Evolutionary conservation across 2,797 vertebrate genomes (phyloP).

Genomic region (Hirundo rustica): DNA sequence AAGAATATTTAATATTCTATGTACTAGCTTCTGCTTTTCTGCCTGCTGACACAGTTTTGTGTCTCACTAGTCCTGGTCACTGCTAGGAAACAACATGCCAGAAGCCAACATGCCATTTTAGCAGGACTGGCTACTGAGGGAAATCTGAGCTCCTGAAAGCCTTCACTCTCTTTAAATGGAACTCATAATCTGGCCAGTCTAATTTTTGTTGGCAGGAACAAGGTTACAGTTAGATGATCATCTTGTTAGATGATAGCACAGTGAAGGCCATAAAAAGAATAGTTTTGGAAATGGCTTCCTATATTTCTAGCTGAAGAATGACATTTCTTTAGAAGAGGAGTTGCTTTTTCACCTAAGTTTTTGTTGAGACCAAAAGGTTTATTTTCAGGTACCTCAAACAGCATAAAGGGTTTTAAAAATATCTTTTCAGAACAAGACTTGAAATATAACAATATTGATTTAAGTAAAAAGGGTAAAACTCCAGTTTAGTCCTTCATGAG

Average conservation of each 20-base stretch:
- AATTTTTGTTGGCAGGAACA: neutral
- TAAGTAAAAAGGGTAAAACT: neutral
- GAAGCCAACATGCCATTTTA: neutral
- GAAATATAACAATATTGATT: neutral
- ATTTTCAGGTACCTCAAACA: conserved; percentile 1
- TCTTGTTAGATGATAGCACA: neutral
- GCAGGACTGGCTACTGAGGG: neutral
- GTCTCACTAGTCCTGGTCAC: neutral
- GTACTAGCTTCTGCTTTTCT: neutral
- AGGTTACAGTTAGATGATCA: neutral
- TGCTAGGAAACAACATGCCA: neutral
- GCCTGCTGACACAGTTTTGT: neutral
- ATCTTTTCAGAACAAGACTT: neutral
- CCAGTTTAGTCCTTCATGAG: neutral
- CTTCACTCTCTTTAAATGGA: neutral
- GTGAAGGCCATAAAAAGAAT: neutral
- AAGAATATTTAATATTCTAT: neutral
- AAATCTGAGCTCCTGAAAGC: neutral
- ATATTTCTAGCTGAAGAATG: neutral
- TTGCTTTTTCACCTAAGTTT: conserved; percentile 14
- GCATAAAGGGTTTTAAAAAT: conserved; percentile 60
- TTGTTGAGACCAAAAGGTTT: conserved; percentile 12
- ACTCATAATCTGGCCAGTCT: neutral
- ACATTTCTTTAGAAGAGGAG: neutral
- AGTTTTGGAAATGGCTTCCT: neutral